A percentile compares a stretch with the other conserved stretches of the same genome.
Conservation (phyloP, 2,797 vertebrate species). For the Phalloptychus januarius region DNA sequence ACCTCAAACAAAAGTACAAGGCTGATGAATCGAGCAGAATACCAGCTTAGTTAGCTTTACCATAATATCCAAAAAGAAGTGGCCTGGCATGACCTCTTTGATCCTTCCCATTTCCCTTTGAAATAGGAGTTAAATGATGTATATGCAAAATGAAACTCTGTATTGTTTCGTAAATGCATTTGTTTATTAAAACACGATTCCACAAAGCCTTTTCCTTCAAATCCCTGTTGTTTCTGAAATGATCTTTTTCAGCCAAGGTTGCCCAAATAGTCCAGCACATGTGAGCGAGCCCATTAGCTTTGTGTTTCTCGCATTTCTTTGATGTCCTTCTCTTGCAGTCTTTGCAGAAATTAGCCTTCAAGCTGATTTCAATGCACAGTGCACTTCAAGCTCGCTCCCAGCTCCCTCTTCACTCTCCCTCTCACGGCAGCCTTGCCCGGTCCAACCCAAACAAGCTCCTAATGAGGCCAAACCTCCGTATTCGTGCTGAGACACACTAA, state of each 20-base stretch:
- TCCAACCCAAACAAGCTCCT: conserved; percentile 62
- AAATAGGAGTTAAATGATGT: neutral
- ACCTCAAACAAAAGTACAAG: neutral
- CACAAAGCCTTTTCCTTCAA: conserved; percentile 12
- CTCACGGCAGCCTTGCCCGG: conserved; percentile 48
- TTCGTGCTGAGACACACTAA: conserved; percentile 34
- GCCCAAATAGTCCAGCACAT: conserved; percentile 34
- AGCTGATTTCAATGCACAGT: conserved; percentile 61
- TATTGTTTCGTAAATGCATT: conserved; percentile 13
- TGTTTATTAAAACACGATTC: conserved; percentile 21
- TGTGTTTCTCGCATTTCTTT: conserved; percentile 63
- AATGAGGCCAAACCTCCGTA: conserved; percentile 66
- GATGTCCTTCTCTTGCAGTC: conserved; percentile 56
- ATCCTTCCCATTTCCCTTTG: neutral
- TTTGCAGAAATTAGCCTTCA: conserved; percentile 64
- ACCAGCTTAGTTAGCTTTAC: neutral
- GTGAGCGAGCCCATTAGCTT: conserved; percentile 62
- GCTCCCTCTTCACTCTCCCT: conserved; percentile 69
- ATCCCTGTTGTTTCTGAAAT: conserved; percentile 27
- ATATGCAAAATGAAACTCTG: conserved; percentile 6
- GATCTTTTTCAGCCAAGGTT: conserved; percentile 38
- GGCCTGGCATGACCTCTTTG: neutral
- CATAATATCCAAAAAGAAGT: neutral
- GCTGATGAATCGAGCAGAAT: neutral
- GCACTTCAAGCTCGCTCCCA: conserved; percentile 61